phyloP scores from a whole-genome alignment of 2,797 vertebrate species.

The Botia kubotai region DNA sequence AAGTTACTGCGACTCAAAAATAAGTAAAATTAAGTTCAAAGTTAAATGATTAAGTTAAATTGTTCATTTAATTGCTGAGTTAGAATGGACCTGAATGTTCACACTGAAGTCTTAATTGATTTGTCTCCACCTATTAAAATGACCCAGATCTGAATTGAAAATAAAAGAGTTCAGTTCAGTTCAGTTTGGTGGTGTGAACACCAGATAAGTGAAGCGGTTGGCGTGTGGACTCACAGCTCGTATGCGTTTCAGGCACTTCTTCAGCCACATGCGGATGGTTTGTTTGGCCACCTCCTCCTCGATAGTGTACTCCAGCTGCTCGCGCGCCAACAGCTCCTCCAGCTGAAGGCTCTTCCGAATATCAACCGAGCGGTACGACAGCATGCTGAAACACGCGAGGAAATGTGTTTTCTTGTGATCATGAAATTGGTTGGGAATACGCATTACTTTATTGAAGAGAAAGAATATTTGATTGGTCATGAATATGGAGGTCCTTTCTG shows the following conservation, averaged over 20 bases:
- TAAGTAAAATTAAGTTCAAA: no score
- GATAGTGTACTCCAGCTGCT: slow-evolving; percentile 98
- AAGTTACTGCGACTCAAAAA: no score
- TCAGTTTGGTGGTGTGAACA: background rate
- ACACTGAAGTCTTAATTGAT: no score
- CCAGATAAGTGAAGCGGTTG: background rate
- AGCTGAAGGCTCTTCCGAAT: slow-evolving; percentile 98
- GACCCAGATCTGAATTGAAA: no score
- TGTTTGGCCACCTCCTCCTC: slow-evolving; percentile 99
- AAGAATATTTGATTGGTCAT: background rate
- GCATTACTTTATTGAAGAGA: no score
- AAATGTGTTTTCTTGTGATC: background rate
- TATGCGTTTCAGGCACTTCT: slow-evolving; percentile 98
- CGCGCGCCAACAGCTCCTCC: slow-evolving; percentile 95
- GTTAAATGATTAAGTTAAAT: no score
- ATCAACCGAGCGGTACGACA: slow-evolving; percentile 97
- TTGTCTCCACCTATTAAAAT: no score
- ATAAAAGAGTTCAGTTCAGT: no score
- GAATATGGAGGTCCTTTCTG: slow-evolving; percentile 4
- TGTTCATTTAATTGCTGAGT: no score
- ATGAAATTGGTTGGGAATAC: background rate
- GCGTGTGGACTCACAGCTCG: slow-evolving; percentile 86
- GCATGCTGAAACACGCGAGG: slow-evolving; percentile 82
- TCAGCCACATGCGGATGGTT: slow-evolving; percentile 99
- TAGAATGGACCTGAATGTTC: no score